These are phyloP conservation scores for Escarpia spicata DNA, from an alignment of 2,888 invertebrate genomes.

Conservation along the genomic window DNA sequence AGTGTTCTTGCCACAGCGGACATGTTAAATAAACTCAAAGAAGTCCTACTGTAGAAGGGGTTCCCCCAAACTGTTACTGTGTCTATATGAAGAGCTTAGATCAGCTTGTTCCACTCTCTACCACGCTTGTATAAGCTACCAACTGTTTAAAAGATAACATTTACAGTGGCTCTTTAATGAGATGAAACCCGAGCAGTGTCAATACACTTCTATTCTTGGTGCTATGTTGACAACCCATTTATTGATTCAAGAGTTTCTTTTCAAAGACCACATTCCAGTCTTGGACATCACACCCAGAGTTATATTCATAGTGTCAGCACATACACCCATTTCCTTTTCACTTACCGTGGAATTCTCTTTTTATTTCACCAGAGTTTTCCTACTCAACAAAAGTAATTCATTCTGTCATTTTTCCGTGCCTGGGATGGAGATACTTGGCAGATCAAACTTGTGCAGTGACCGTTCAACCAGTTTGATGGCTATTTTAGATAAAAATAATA, in stretches of 20 bases:
- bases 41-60: neutral
- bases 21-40: neutral
- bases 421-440: neutral
- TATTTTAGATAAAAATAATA: too few relatives aligned
- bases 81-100: neutral
- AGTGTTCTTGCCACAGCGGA: neutral
- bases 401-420: neutral
- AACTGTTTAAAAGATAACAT: conserved; percentile 5
- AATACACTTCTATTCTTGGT: neutral
- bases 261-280: neutral
- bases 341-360: neutral
- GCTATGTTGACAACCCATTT: neutral
- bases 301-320: neutral
- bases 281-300: neutral
- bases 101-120: neutral
- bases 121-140: neutral
- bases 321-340: neutral
- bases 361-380: neutral
- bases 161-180: neutral
- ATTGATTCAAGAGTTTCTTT: neutral
- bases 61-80: neutral
- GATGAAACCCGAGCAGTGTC: neutral
- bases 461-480: too few relatives aligned
- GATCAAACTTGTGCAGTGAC: neutral
- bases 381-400: neutral